These are phyloP conservation scores for Elymnias hypermnestra DNA, from an alignment of 1,140 invertebrate genomes.

Conservation along the genomic window DNA sequence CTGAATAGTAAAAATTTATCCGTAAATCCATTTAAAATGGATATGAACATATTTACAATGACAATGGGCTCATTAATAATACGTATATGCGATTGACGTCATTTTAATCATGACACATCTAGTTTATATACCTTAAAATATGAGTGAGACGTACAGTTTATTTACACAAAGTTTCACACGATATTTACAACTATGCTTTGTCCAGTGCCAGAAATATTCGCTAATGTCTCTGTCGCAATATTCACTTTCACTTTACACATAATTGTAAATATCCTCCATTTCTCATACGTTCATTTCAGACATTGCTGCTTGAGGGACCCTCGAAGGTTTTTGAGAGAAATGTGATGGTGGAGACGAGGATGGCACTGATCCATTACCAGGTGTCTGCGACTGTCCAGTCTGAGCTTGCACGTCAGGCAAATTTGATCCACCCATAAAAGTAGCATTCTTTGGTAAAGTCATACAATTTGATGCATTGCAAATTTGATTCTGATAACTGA, in stretches of 20 bases:
- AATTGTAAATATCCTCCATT: slow-evolving; percentile 75
- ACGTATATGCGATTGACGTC: slow-evolving; percentile 18
- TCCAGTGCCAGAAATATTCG: slow-evolving; percentile 22
- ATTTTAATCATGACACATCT: slow-evolving; percentile 20
- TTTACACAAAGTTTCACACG: slow-evolving; percentile 26
- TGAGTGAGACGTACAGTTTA: slow-evolving; percentile 13
- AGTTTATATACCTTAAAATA: slow-evolving; percentile 28
- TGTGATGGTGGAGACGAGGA: slow-evolving; percentile 61
- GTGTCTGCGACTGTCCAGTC: slow-evolving; percentile 55
- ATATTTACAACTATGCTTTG: slow-evolving; percentile 68
- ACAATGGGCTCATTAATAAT: slow-evolving; percentile 14
- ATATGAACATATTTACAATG: slow-evolving; percentile 22
- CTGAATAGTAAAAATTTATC: slow-evolving; percentile 5
- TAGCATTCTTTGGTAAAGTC: slow-evolving; percentile 77
- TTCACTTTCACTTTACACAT: slow-evolving; percentile 64
- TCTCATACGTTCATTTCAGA: slow-evolving; percentile 91
- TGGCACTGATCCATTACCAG: slow-evolving; percentile 60
- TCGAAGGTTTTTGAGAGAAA: slow-evolving; percentile 76
- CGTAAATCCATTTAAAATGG: slow-evolving; percentile 27
- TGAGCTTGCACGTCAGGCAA: slow-evolving; percentile 75
- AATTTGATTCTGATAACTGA: slow-evolving; percentile 71
- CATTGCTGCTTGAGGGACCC: slow-evolving; percentile 85
- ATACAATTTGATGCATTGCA: slow-evolving; percentile 75
- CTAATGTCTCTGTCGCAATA: slow-evolving; percentile 29
- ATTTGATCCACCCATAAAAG: slow-evolving; percentile 76